A percentile compares a stretch with the other conserved stretches of the same genome.
Evolutionary conservation across 1,140 invertebrate species (phyloP).

Genomic region (Brachionus plicatilis): DNA sequence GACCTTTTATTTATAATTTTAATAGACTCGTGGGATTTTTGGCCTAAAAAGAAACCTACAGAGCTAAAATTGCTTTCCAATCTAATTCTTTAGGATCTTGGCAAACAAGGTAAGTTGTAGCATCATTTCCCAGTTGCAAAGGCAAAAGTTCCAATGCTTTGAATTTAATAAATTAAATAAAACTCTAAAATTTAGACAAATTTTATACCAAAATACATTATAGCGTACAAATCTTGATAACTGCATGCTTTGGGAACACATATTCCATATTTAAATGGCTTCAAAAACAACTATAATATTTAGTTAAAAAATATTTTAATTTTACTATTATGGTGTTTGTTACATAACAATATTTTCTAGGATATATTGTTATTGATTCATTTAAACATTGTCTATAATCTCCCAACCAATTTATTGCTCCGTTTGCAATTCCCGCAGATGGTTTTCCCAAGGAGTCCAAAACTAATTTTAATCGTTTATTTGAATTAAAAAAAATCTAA

Average conservation of each 20-base stretch:
- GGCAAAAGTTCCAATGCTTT: background rate
- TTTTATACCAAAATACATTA: background rate
- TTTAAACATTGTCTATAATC: conserved; percentile 50
- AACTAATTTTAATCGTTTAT: background rate
- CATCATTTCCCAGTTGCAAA: background rate
- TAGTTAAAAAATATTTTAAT: background rate
- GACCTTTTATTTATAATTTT: background rate
- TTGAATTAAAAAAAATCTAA: background rate
- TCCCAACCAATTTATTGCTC: conserved; percentile 46
- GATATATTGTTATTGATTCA: background rate
- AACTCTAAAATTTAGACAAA: background rate
- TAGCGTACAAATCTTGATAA: background rate
- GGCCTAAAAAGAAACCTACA: background rate
- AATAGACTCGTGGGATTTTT: too few species aligned
- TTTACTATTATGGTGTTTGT: background rate
- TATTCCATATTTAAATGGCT: conserved; percentile 40
- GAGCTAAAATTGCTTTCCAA: background rate
- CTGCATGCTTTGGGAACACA: conserved; percentile 27
- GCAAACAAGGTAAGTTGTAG: background rate
- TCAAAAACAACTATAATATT: background rate
- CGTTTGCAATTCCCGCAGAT: background rate
- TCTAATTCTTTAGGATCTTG: background rate
- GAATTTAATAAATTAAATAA: background rate
- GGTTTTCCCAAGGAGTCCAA: background rate
- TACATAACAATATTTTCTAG: background rate